Conservation (phyloP, 2,888 invertebrate species). For the Andricus quercusramuli region DNA sequence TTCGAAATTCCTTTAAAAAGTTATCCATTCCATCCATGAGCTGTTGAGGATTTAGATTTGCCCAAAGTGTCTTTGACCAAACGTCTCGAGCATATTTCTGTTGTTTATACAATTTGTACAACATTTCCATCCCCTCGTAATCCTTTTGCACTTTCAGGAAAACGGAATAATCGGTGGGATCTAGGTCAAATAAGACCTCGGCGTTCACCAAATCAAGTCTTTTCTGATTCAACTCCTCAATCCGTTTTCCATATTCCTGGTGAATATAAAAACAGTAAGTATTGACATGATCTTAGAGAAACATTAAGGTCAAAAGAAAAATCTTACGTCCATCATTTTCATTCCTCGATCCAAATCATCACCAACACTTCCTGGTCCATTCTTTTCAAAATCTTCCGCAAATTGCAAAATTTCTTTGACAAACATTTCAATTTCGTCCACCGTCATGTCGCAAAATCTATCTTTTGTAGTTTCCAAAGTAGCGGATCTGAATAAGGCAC, state of each 20-base stretch:
- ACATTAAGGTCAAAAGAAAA: not conserved
- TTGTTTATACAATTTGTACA: constrained; percentile 89
- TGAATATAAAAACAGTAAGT: constrained; percentile 55
- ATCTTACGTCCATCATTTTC: constrained; percentile 83
- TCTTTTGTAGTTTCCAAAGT: constrained; percentile 90
- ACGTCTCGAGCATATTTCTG: constrained; percentile 88
- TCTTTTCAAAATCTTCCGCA: constrained; percentile 85
- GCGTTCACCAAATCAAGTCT: constrained; percentile 85
- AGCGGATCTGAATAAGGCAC: constrained; percentile 85
- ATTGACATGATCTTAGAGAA: constrained; percentile 36
- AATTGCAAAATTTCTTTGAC: constrained; percentile 82
- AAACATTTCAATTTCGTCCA: constrained; percentile 87
- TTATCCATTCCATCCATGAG: constrained; percentile 92
- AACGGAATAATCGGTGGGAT: constrained; percentile 90
- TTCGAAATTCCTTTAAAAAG: constrained; percentile 89
- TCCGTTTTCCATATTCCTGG: constrained; percentile 83
- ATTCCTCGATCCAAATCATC: constrained; percentile 88
- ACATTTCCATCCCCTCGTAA: constrained; percentile 84
- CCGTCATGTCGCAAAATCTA: constrained; percentile 90
- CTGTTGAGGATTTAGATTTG: constrained; percentile 90
- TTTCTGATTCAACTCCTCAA: constrained; percentile 84
- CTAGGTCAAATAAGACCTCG: constrained; percentile 92
- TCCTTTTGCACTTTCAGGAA: constrained; percentile 84
- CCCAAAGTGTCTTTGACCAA: constrained; percentile 95
- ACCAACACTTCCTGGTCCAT: constrained; percentile 91